Percentiles rank a stretch among this genome's conserved stretches.
phyloP scores from a whole-genome alignment of 1,140 invertebrate genomes.

The Meteorus sp. region DNA sequence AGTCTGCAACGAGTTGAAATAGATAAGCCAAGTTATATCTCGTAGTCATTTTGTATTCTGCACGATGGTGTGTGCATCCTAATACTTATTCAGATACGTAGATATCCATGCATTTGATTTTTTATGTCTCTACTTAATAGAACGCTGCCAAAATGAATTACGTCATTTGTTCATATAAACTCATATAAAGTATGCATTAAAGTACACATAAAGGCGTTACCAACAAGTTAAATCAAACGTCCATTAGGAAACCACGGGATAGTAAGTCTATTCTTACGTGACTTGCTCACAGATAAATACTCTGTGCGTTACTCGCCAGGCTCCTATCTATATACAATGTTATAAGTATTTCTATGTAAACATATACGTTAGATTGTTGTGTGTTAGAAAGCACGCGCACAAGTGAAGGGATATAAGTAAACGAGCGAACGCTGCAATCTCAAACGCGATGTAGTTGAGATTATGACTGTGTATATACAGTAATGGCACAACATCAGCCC shows the following conservation, averaged over 20 bases:
- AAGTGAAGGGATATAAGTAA: background rate
- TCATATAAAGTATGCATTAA: background rate
- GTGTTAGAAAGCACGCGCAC: background rate
- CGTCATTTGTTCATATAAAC: slow-evolving; percentile 7
- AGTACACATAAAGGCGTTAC: background rate
- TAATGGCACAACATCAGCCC: slow-evolving; percentile 36
- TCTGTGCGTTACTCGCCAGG: too few species aligned
- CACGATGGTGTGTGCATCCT: too few species aligned
- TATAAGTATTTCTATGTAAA: background rate
- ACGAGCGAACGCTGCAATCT: background rate
- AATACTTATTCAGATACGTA: too few species aligned
- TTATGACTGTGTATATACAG: slow-evolving; percentile 6
- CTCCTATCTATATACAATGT: too few species aligned
- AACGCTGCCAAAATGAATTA: background rate
- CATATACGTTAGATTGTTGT: background rate
- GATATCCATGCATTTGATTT: too few species aligned
- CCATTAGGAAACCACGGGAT: slow-evolving; percentile 22
- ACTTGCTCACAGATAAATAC: too few species aligned
- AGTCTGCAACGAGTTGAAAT: background rate
- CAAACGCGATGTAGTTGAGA: slow-evolving; percentile 1
- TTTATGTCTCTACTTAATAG: too few species aligned
- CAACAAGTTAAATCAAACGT: slow-evolving; percentile 23
- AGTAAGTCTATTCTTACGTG: slow-evolving; percentile 21
- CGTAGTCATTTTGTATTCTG: too few species aligned
- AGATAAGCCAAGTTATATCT: slow-evolving; percentile 7